A percentile compares a stretch with the other conserved stretches of the same genome.
phyloP scores from a whole-genome alignment of 2,797 vertebrate genomes.

The Pangasius mekongensis region DNA sequence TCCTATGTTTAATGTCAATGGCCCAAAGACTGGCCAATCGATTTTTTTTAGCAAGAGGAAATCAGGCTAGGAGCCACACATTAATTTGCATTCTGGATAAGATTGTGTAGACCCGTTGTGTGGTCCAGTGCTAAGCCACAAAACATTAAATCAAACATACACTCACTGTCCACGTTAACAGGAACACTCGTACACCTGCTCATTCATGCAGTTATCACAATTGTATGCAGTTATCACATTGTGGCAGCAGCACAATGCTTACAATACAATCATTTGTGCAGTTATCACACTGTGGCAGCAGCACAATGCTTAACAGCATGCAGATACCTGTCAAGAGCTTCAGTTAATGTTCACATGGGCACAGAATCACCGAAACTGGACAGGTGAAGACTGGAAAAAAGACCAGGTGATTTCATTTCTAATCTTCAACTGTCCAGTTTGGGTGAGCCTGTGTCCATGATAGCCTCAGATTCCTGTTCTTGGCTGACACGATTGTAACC shows the following conservation, averaged over 20 bases:
- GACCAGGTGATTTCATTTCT: too few relatives aligned
- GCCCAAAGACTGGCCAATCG: not conserved
- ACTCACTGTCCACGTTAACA: not conserved
- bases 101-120: not conserved
- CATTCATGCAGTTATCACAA: not conserved
- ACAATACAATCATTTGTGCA: too few relatives aligned
- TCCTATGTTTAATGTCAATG: conserved; percentile 37
- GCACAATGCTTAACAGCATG: not conserved
- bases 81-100: not conserved
- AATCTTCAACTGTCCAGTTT: not conserved
- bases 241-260: not conserved
- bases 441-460: not conserved
- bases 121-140: not conserved
- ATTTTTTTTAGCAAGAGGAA: conserved; percentile 16
- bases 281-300: not conserved
- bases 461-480: not conserved
- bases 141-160: not conserved
- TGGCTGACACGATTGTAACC: not conserved
- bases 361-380: not conserved
- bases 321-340: not conserved
- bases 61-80: not conserved
- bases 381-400: not conserved
- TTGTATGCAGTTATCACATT: too few relatives aligned
- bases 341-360: not conserved
- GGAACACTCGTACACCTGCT: not conserved